Evolutionary conservation across 2,888 invertebrate species (phyloP).

Genomic region (Patella ulyssiponensis): DNA sequence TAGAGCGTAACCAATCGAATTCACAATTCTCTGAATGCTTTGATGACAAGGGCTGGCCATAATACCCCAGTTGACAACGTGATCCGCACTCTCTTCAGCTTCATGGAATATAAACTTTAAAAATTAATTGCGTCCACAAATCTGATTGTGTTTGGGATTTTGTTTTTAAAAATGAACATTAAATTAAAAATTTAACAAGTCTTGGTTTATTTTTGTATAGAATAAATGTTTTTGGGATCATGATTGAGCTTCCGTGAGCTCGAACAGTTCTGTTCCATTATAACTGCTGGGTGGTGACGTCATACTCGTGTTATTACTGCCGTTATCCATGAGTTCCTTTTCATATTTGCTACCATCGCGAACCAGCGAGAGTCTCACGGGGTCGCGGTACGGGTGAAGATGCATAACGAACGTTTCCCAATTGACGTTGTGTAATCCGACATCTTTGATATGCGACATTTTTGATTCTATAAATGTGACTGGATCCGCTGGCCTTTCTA

Average conservation of each 20-base stretch:
- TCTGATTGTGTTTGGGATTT: no score
- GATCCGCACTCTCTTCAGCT: no score
- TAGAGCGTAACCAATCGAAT: no score
- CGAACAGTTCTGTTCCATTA: slow-evolving; percentile 62
- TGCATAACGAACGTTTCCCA: slow-evolving; percentile 69
- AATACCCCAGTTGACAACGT: no score
- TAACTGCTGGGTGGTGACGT: slow-evolving; percentile 25
- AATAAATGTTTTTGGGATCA: slow-evolving; percentile 12
- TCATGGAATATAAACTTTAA: no score
- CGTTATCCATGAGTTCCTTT: slow-evolving; percentile 49
- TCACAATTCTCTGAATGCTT: no score
- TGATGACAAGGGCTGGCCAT: no score
- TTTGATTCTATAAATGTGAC: slow-evolving; percentile 64
- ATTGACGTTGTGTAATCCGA: slow-evolving; percentile 66
- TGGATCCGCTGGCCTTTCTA: slow-evolving; percentile 68
- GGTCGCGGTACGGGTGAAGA: slow-evolving; percentile 66
- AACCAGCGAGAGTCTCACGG: slow-evolving; percentile 51
- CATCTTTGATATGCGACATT: slow-evolving; percentile 61
- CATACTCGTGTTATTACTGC: slow-evolving; percentile 19
- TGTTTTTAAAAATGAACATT: no score
- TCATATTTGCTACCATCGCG: slow-evolving; percentile 62
- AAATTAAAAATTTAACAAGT: no score
- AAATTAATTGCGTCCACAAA: no score
- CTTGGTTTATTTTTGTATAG: neutral
- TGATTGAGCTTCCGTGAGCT: slow-evolving; percentile 57